phyloP scores from a whole-genome alignment of 1,140 invertebrate genomes.

The Anagrus nilaparvatae region DNA sequence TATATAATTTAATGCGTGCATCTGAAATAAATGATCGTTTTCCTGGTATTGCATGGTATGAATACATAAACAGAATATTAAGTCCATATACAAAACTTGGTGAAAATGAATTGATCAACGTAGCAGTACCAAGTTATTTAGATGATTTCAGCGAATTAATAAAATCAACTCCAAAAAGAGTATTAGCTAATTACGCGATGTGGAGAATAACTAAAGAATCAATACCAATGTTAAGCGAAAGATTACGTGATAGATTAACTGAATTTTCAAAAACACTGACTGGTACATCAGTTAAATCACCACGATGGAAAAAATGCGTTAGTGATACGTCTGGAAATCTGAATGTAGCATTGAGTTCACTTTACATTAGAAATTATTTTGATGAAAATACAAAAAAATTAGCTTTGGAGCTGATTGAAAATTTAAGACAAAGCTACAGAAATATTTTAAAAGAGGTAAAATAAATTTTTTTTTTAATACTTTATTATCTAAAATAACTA shows the following conservation, averaged over 20 bases:
- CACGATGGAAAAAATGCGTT: conserved; percentile 80
- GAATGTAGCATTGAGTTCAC: conserved; percentile 60
- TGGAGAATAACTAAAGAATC: conserved; percentile 62
- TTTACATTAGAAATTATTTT: conserved; percentile 65
- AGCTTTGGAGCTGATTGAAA: conserved; percentile 71
- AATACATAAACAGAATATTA: conserved; percentile 68
- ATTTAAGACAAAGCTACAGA: conserved; percentile 54
- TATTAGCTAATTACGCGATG: conserved; percentile 54
- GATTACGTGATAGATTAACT: neutral
- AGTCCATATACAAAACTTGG: conserved; percentile 46
- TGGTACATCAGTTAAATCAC: conserved; percentile 44
- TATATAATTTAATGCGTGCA: conserved; percentile 84
- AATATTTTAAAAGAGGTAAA: conserved; percentile 27
- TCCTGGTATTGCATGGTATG: conserved; percentile 63
- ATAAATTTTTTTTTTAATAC: too few species aligned
- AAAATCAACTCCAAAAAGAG: conserved; percentile 46
- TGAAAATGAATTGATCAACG: conserved; percentile 63
- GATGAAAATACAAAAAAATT: conserved; percentile 57
- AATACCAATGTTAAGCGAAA: conserved; percentile 12
- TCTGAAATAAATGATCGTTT: conserved; percentile 61
- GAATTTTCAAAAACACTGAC: neutral
- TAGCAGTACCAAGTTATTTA: conserved; percentile 68
- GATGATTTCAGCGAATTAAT: conserved; percentile 51
- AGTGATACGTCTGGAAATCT: conserved; percentile 60
- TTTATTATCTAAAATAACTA: too few species aligned